Base-by-base conservation (phyloP, 2,797 vertebrate species). In the Phyllotis vaccarum region DNA sequence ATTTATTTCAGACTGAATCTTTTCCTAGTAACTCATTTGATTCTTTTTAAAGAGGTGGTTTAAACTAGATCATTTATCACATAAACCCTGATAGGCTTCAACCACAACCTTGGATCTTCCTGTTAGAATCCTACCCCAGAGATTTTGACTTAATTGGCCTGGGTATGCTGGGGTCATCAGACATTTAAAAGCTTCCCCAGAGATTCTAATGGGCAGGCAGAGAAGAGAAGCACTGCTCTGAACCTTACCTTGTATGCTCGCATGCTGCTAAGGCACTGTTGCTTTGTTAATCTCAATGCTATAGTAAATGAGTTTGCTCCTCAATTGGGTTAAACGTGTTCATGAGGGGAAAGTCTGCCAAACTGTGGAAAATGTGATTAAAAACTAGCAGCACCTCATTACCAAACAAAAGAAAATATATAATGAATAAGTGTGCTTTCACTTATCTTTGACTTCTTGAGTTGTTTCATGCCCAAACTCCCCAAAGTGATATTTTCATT, bases 1-100 rank as follows among this genome's bases (percentile, higher is more conserved):
- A 93, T 90, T 85, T 93, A 64, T 93, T 90, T 94, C 58, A 83
- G 24, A 93, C 9, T 82, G 49, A 76, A 72, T 80, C 37, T 86
- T 37, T 87, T 94, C 21, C 27, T 90, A 22, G 34, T 49, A 76
- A 22, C n/a, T 80, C 46, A 83, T 94, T 89, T 81, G 34, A 74
- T 85, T 89, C 31, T 31, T 87, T 86, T 89, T 81, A 86, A 70
- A 93, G 68, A 94, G 34, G 17, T 37, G 80, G 24, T 89, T 95
- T 93, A 43, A 89, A 88, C 40, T 60, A 58, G 49, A n/a, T 90
- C 60, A 80, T 86, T 96, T 70, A 89, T 86, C 82, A 79, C 17
- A 46, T 74, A 49, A 40, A 79, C 46, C 46, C 5, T 52, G 52
- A 58, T 12, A 49, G 9, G 1, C 27, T 86, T 72, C 54, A 78